These are phyloP conservation scores for Xerus inauris DNA, from an alignment of 2,113 vertebrate genomes.

Conservation along the genomic window DNA sequence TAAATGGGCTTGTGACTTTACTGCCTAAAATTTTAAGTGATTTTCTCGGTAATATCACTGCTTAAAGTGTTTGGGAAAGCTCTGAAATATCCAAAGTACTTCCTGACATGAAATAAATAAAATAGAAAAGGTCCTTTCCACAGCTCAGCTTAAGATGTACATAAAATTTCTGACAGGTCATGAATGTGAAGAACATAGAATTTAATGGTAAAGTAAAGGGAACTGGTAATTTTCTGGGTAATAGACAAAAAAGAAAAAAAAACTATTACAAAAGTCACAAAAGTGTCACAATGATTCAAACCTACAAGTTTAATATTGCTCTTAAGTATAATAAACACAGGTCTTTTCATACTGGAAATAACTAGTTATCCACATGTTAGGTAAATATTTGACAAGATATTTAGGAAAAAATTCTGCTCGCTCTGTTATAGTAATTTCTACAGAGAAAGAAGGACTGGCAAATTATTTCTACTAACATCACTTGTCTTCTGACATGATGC, in stretches of 20 bases:
- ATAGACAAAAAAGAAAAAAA: neutral
- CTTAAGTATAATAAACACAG: neutral
- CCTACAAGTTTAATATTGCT: neutral
- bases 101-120: constrained; percentile 6
- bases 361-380: neutral
- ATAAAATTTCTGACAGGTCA: constrained; percentile 19
- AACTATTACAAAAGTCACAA: neutral
- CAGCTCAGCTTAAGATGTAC: neutral
- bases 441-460: neutral
- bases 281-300: neutral
- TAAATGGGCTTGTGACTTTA: neutral
- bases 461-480: neutral
- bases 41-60: neutral
- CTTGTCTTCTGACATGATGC: neutral
- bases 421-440: neutral
- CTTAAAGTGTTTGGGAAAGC: constrained; percentile 2
- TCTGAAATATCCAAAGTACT: neutral
- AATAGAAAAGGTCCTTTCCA: neutral
- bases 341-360: neutral
- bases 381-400: neutral
- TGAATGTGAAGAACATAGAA: neutral
- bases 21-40: neutral
- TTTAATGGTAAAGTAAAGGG: neutral
- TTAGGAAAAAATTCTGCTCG: neutral
- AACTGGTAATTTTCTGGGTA: neutral